Evolutionary conservation across 2,113 vertebrate genomes (phyloP), one percentile per base, ranked within the genome.

Genomic region (Arvicanthis niloticus): DNA sequence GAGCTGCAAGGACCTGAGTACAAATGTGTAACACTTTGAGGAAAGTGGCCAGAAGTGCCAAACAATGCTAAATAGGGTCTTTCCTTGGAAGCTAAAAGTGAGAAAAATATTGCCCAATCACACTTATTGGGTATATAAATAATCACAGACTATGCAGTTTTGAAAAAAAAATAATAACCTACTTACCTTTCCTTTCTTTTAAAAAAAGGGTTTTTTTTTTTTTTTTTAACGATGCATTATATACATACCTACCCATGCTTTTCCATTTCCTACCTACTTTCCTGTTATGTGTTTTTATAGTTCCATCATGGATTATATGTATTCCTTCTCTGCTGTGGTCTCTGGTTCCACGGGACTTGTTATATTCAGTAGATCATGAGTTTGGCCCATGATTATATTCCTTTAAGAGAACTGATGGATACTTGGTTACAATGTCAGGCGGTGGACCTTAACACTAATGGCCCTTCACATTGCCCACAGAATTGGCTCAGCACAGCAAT

Each of bases 101-200:
- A 96, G 17, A 88, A 75, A 11, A 65, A 12, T 40, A 78, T 51
- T 67, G 31, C 7, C 67, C 60, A 67, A 65, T 78, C 40, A 29
- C 87, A 82, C 72, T 76, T 72, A 40, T 95, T n/a, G 13, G 5
- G 60, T 92, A 81, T 86, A 89, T 75, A 78, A 53, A 53, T 73
- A 88, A 8, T 95, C 40, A 95, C 88, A 67, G 68, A 93, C 93
- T 88, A 91, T 93, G 91, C 88, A 96, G 96, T 96, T 89, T 89
- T 97, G 72, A 73, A 84, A 90, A 77, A 51, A 75, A 70, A 19
- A 75, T 26, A 95, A 88, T 86, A 76, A 48, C 13, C 10, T 89
- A 91, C 81, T 93, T 93, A 92, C 91, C 88, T 90, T 94, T 88
- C 16, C 85, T 22, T 73, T 87, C 92, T 91, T 96, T 67, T 2